phyloP scores from a whole-genome alignment of 2,888 invertebrate species.

The Lydus trimaculatus region DNA sequence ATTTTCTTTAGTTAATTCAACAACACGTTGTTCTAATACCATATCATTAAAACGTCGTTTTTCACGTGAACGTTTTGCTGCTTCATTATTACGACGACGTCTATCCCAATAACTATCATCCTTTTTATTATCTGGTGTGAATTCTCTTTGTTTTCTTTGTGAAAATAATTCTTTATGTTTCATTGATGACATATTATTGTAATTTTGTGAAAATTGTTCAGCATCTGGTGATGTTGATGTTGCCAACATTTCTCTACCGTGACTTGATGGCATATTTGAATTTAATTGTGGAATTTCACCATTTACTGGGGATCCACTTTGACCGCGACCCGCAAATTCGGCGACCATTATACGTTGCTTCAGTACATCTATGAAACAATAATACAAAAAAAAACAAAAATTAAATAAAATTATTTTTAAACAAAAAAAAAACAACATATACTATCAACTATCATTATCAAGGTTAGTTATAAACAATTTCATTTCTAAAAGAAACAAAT shows the following conservation, averaged over 20 bases:
- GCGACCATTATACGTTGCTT: constrained; percentile 84
- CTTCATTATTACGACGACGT: constrained; percentile 94
- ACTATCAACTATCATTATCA: constrained; percentile 8
- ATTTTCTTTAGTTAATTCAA: constrained; percentile 95
- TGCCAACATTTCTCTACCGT: constrained; percentile 58
- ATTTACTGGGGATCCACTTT: constrained; percentile 73
- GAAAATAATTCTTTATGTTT: constrained; percentile 86
- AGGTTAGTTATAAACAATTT: background rate
- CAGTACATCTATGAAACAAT: constrained; percentile 55
- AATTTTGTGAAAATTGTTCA: constrained; percentile 56
- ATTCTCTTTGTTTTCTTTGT: constrained; percentile 92
- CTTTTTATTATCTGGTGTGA: constrained; percentile 96
- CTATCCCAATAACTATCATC: constrained; percentile 98
- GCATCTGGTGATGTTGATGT: constrained; percentile 56
- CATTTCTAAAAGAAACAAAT: constrained; percentile 15
- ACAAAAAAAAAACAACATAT: background rate
- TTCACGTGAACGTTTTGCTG: constrained; percentile 95
- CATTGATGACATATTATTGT: constrained; percentile 63
- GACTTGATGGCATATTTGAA: constrained; percentile 63
- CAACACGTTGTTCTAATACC: constrained; percentile 93
- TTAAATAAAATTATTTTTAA: background rate
- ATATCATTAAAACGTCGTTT: constrained; percentile 96
- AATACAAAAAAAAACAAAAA: constrained; percentile 38
- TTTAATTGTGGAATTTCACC: constrained; percentile 72
- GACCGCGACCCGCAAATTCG: constrained; percentile 82